Conservation (phyloP, 2,797 vertebrate genomes). For the Brachyalestes nurse region DNA sequence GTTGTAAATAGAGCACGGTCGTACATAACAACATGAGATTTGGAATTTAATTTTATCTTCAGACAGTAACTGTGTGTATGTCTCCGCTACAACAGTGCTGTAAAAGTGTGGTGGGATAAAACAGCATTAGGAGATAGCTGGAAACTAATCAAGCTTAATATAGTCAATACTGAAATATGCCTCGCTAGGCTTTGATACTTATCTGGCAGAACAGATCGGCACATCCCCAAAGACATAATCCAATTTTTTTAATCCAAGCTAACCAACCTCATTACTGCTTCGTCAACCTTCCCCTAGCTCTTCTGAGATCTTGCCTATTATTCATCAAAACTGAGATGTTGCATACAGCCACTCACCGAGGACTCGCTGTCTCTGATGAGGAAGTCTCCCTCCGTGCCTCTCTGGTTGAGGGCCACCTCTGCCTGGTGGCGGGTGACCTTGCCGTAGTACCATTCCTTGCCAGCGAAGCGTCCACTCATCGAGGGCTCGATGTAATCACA, state of each 20-base stretch:
- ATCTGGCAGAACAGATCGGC: too few species aligned
- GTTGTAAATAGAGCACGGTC: neutral
- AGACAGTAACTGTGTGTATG: too few species aligned
- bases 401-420: slow-evolving; percentile 90
- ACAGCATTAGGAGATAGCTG: neutral
- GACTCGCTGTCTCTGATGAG: slow-evolving; percentile 93
- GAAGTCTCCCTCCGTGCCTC: slow-evolving; percentile 89
- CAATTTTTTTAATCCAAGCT: too few species aligned
- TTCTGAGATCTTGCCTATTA: neutral
- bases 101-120: too few species aligned
- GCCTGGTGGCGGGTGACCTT: slow-evolving; percentile 92
- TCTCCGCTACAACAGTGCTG: too few species aligned
- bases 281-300: too few species aligned
- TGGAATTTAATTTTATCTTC: too few species aligned
- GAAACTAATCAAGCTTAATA: neutral
- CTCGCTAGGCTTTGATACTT: too few species aligned
- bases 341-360: slow-evolving; percentile 81
- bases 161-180: too few species aligned
- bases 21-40: neutral
- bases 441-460: slow-evolving; percentile 92
- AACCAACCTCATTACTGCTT: too few species aligned
- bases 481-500: slow-evolving; percentile 91
- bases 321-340: neutral
- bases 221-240: too few species aligned
- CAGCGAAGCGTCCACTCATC: slow-evolving; percentile 85